A percentile compares a stretch with the other conserved stretches of the same genome.
These are phyloP conservation scores for Brachynemurus nebulosus DNA, from an alignment of 2,888 invertebrate species.

Conservation along the genomic window DNA sequence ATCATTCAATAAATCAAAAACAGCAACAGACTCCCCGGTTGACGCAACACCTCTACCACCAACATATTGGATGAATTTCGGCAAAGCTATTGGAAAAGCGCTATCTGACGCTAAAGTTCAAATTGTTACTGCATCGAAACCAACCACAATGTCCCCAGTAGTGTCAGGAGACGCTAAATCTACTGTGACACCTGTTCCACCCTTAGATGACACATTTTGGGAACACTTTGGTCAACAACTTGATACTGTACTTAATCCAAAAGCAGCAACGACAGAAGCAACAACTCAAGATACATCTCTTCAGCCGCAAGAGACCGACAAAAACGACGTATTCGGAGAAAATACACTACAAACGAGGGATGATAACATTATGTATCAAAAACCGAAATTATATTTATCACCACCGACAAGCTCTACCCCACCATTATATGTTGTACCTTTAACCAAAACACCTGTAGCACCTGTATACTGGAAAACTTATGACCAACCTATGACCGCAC, in stretches of 20 bases:
- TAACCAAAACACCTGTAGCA: background rate
- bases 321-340: background rate
- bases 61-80: background rate
- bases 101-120: conserved; percentile 1
- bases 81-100: background rate
- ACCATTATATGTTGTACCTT: background rate
- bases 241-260: background rate
- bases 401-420: background rate
- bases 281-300: too few species aligned
- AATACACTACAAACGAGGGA: background rate
- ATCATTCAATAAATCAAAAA: conserved; percentile 3
- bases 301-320: too few species aligned
- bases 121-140: conserved; percentile 4
- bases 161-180: background rate
- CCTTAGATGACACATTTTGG: conserved; percentile 1
- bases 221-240: background rate
- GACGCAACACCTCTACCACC: background rate
- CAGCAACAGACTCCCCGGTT: background rate
- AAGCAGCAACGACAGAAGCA: background rate
- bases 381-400: background rate
- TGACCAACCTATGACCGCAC: background rate
- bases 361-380: background rate
- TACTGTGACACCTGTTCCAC: background rate
- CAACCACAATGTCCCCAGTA: background rate
- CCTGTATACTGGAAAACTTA: conserved; percentile 5